A percentile compares a stretch with the other conserved stretches of the same genome.
Conservation (phyloP, 2,113 vertebrate species). For the Epinephelus fuscoguttatus region DNA sequence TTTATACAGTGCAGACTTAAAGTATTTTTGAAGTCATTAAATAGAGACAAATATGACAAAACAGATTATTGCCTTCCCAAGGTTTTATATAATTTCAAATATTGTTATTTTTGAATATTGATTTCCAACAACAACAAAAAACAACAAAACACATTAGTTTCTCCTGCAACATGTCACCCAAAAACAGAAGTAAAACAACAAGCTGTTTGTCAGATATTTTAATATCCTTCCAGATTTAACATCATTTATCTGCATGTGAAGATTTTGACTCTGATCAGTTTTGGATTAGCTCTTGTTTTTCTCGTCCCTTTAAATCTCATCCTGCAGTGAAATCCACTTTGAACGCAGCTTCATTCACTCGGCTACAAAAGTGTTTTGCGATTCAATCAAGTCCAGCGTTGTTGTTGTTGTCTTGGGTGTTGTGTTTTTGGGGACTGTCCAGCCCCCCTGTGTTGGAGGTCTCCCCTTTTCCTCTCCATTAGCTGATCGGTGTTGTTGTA, state of each 20-base stretch:
- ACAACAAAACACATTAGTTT: not conserved
- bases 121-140: not conserved
- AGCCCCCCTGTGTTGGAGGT: no score
- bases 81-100: not conserved
- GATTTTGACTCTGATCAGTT: constrained; percentile 18
- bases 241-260: constrained; percentile 21
- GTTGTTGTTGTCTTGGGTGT: not conserved
- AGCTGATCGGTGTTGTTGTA: constrained; percentile 68
- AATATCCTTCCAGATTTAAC: constrained; percentile 63
- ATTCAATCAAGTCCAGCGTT: not conserved
- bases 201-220: constrained; percentile 37
- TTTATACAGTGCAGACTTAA: not conserved
- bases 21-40: not conserved
- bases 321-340: constrained; percentile 49
- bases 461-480: constrained; percentile 57
- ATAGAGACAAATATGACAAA: not conserved
- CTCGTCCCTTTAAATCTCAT: constrained; percentile 26
- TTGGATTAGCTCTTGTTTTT: constrained; percentile 71
- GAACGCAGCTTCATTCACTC: not conserved
- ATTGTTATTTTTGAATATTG: not conserved
- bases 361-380: not conserved
- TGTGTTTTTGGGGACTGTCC: not conserved
- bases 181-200: not conserved
- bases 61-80: not conserved
- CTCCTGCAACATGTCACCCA: not conserved